Conservation (phyloP, 2,888 invertebrate genomes). For the Malthinus flaveolus region DNA sequence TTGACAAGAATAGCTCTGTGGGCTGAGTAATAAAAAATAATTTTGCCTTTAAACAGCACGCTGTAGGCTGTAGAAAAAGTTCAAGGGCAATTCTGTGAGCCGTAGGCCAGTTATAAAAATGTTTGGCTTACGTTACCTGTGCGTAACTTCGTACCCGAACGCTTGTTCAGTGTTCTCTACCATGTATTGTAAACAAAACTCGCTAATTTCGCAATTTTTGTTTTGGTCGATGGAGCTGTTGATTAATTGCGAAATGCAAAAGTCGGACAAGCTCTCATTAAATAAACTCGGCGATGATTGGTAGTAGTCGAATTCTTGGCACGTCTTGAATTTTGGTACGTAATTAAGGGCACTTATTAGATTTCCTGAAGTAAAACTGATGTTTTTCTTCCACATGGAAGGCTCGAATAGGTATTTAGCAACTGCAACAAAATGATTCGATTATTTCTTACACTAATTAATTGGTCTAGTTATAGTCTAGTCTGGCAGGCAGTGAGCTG, state of each 20-base stretch:
- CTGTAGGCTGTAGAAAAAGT: too few relatives aligned
- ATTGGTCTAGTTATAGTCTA: too few relatives aligned
- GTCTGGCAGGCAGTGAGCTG: too few relatives aligned
- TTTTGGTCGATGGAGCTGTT: constrained; percentile 4
- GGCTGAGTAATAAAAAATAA: too few relatives aligned
- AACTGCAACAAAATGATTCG: neutral
- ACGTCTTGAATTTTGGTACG: neutral
- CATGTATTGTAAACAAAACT: constrained; percentile 30
- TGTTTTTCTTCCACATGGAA: neutral
- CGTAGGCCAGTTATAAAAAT: too few relatives aligned
- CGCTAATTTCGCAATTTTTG: constrained; percentile 33
- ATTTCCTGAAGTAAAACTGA: neutral
- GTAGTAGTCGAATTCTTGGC: neutral
- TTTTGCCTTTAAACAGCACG: too few relatives aligned
- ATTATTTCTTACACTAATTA: too few relatives aligned
- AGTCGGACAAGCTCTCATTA: constrained; percentile 31
- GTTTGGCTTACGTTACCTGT: constrained; percentile 45
- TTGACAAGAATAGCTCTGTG: too few relatives aligned
- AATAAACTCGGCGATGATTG: neutral
- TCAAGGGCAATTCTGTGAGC: too few relatives aligned
- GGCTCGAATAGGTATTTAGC: neutral
- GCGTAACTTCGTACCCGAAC: constrained; percentile 51
- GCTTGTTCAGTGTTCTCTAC: constrained; percentile 34
- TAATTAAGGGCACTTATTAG: neutral
- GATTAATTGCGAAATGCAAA: constrained; percentile 31